phyloP scores from a whole-genome alignment of 2,797 vertebrate genomes.

The Aselliscus stoliczkanus region DNA sequence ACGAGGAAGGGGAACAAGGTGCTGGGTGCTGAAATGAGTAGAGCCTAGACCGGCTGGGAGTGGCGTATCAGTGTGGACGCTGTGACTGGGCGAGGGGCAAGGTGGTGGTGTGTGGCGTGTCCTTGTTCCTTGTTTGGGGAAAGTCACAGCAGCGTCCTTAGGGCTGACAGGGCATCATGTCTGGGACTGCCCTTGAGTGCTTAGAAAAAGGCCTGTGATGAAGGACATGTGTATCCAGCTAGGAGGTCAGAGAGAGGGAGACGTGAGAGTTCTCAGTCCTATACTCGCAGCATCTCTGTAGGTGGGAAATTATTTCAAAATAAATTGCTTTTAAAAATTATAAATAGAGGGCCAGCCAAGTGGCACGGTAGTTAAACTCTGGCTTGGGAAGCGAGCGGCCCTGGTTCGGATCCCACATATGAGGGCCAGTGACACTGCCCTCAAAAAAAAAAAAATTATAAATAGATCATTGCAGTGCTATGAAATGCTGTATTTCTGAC shows the following conservation, averaged over 20 bases:
- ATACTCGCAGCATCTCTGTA: neutral
- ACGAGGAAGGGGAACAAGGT: no score
- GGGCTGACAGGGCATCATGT: neutral
- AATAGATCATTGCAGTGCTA: neutral
- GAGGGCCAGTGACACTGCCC: no score
- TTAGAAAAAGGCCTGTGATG: neutral
- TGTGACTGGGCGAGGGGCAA: neutral
- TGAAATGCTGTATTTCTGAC: neutral
- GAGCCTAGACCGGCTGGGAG: neutral
- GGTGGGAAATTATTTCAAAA: neutral
- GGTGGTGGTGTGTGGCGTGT: no score
- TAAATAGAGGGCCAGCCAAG: no score
- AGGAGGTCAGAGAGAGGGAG: neutral
- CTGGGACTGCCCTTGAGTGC: neutral
- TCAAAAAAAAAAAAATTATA: neutral
- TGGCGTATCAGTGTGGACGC: neutral
- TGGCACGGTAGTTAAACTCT: no score
- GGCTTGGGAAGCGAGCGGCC: no score
- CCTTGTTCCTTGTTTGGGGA: neutral
- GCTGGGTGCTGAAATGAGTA: no score
- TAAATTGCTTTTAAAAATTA: neutral
- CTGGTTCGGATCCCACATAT: no score
- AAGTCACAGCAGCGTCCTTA: neutral
- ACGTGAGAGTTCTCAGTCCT: neutral
- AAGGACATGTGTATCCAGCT: no score